Evolutionary conservation across 35 echinoderm and acorn worm species (phyloP), one percentile per base, ranked within the genome.

Genomic region (Apostichopus japonicus): DNA sequence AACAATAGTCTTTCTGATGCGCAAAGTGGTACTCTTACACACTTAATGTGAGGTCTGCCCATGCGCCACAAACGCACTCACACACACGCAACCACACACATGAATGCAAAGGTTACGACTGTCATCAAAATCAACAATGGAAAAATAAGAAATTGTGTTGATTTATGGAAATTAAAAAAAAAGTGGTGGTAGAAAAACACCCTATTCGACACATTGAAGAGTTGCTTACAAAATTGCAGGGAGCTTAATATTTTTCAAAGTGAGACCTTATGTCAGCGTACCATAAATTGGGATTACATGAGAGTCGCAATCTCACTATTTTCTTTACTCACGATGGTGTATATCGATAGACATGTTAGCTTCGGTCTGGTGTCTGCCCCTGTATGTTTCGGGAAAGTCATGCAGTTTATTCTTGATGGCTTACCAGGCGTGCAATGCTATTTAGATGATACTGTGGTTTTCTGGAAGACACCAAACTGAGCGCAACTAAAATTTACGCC

Each of bases 321-420:
- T 94, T 94, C 52, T 71, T 94, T 19, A 94, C 93, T 19, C 93
- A 94, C 91, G 93, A 91, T 4, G 93, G 93, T 10, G 1, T 94
- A 10, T 94, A 91, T 23, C 71, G 77, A 19, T 94, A 90, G 67
- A 59, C 24, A 87, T 16, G 78, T 94, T 44, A 82, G 87, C 61
- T 94, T 79, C 65, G 93, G 93, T 4, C 77, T 94, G 55, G 89
- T 87, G 53, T 94, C 78, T 13, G 93, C 93, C 7, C 72, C 93
- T 8, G 77, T 75, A 27, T 87, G 62, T 51, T 94, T 91, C 27
- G 87, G 91, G 23, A 94, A 91, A 52, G 55, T 94, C 52, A 91
- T 94, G 77, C 77, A 9, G 6, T 14, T 21, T 3, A 91, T 91
- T 8, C 44, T 91, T 58, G 15, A 54, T n/a, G 93, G 93, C 14